A percentile compares a stretch with the other conserved stretches of the same genome.
These are phyloP conservation scores for Delia radicum DNA, from an alignment of 1,140 invertebrate species.

Conservation along the genomic window DNA sequence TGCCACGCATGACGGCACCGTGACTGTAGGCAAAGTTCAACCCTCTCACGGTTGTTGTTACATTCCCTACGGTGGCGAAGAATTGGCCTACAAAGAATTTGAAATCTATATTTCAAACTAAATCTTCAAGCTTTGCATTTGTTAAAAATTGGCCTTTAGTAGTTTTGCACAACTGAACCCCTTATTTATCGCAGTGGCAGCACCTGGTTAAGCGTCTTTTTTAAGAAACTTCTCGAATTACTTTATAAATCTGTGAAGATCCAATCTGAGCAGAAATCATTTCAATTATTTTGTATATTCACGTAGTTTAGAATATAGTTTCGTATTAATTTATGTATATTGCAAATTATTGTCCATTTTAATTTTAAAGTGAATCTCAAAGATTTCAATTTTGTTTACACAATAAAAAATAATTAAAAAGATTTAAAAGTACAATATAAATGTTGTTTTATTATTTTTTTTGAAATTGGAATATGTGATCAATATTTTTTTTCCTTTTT, in stretches of 20 bases:
- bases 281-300: neutral
- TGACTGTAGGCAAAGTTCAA: constrained; percentile 72
- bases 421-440: too few species aligned
- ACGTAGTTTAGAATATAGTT: neutral
- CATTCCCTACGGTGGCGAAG: constrained; percentile 70
- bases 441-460: too few species aligned
- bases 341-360: neutral
- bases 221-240: too few species aligned
- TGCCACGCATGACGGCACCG: constrained; percentile 65
- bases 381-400: too few species aligned
- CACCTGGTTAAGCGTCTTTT: too few species aligned
- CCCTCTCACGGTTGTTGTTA: constrained; percentile 70
- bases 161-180: too few species aligned
- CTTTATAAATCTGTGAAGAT: neutral
- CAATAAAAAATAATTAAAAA: too few species aligned
- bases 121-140: too few species aligned
- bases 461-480: too few species aligned
- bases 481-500: too few species aligned
- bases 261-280: neutral
- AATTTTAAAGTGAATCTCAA: neutral
- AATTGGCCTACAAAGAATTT: constrained; percentile 72
- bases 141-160: too few species aligned
- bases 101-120: constrained; percentile 63
- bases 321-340: neutral
- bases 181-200: too few species aligned